Evolutionary conservation across 2,113 vertebrate species (phyloP).

Genomic region (Microcebus murinus): DNA sequence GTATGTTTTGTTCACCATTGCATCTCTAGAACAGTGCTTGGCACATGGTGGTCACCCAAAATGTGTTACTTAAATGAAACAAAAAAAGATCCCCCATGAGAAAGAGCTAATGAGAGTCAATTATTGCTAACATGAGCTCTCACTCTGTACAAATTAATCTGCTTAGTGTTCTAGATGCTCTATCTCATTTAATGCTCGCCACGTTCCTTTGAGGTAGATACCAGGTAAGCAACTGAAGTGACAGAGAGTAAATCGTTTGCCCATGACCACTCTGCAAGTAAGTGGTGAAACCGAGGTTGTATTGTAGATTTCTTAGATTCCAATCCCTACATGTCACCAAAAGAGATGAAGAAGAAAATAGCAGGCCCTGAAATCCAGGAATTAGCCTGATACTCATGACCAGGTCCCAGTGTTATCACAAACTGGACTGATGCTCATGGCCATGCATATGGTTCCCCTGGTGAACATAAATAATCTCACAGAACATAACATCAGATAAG

Average conservation of each 20-base stretch:
- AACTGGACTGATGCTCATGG: not conserved
- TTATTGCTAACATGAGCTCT: not conserved
- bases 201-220: not conserved
- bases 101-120: not conserved
- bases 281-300: not conserved
- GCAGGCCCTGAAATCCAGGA: not conserved
- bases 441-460: not conserved
- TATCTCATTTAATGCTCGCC: not conserved
- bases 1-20: not conserved
- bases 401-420: not conserved
- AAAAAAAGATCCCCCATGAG: not conserved
- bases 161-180: not conserved
- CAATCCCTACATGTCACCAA: not conserved
- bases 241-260: not conserved
- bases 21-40: not conserved
- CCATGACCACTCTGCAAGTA: not conserved
- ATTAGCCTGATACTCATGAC: not conserved
- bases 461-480: not conserved
- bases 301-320: not conserved
- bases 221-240: not conserved
- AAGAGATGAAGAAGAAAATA: not conserved
- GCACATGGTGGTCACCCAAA: not conserved
- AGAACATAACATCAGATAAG: not conserved
- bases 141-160: not conserved
- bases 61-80: not conserved